Conservation (phyloP, 2,113 vertebrate genomes). For the Procavia capensis region DNA sequence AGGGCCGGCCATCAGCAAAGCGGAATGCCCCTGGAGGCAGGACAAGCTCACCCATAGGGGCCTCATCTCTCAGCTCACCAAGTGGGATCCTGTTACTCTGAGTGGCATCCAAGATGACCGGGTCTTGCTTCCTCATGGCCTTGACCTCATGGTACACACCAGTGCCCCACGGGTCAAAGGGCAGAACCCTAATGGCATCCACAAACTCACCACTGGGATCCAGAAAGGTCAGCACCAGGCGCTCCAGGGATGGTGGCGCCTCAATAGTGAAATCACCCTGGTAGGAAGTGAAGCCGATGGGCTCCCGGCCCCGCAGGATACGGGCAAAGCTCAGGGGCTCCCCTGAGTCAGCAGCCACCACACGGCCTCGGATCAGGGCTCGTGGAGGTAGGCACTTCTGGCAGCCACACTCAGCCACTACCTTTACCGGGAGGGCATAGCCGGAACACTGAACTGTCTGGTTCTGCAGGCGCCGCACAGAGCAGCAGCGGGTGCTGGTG, state of each 20-base stretch:
- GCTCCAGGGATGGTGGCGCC: conserved; percentile 88
- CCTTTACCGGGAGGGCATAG: conserved; percentile 91
- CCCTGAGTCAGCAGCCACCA: conserved; percentile 90
- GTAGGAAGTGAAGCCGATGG: conserved; percentile 94
- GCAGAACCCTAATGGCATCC: conserved; percentile 94
- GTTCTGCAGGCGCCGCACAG: conserved; percentile 89
- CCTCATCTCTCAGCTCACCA: conserved; percentile 87
- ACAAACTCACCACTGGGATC: conserved; percentile 91
- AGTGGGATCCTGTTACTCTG: conserved; percentile 89
- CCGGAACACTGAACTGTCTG: conserved; percentile 89
- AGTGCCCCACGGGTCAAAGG: conserved; percentile 93
- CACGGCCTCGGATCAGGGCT: conserved; percentile 91
- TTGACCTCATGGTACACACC: conserved; percentile 95
- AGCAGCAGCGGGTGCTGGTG: conserved; percentile 88
- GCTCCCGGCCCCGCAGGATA: conserved; percentile 91
- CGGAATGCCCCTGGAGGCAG: conserved; percentile 92
- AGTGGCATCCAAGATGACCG: conserved; percentile 89
- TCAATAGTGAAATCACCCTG: conserved; percentile 96
- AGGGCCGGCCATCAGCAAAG: conserved; percentile 89
- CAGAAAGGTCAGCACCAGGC: conserved; percentile 94
- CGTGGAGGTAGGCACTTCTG: conserved; percentile 91
- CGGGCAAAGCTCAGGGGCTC: conserved; percentile 95
- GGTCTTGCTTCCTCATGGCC: conserved; percentile 91
- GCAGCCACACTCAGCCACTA: conserved; percentile 93
- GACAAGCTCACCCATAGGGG: conserved; percentile 92